Evolutionary conservation across 2,797 vertebrate species (phyloP).

Genomic region (Acanthurus leucopareius): DNA sequence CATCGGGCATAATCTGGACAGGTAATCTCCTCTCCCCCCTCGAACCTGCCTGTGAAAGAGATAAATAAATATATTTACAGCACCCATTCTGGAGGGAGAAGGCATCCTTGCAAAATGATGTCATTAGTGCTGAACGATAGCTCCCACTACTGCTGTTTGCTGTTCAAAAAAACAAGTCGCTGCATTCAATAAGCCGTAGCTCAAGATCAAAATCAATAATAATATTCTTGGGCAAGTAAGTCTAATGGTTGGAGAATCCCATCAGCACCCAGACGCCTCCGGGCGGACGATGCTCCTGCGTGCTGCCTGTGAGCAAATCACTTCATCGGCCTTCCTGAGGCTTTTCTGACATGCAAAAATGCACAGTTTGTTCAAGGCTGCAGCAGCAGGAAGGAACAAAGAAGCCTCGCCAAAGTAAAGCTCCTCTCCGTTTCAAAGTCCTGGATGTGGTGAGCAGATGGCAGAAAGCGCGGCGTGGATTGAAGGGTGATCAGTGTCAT

Average conservation of each 20-base stretch:
- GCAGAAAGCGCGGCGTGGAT: not conserved
- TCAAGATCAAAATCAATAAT: conserved; percentile 81
- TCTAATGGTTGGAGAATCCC: conserved; percentile 68
- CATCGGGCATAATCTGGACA: conserved; percentile 75
- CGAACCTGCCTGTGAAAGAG: conserved; percentile 61
- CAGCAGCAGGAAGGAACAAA: not conserved
- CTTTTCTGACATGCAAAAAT: conserved; percentile 2
- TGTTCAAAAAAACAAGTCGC: conserved; percentile 61
- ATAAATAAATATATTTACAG: conserved; percentile 78
- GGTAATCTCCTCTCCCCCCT: conserved; percentile 76
- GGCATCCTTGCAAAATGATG: conserved; percentile 72
- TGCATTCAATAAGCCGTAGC: conserved; percentile 67
- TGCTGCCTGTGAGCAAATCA: conserved; percentile 49
- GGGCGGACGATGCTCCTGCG: conserved; percentile 34
- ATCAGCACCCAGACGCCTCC: conserved; percentile 60
- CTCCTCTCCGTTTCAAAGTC: not conserved
- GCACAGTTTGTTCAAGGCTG: not conserved
- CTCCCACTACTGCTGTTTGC: conserved; percentile 71
- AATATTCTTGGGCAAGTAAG: conserved; percentile 76
- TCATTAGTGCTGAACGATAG: conserved; percentile 75
- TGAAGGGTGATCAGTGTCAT: not conserved
- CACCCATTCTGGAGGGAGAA: conserved; percentile 46
- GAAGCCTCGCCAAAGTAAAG: not conserved
- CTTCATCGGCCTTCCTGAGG: conserved; percentile 56
- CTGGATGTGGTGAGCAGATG: not conserved